A percentile compares a stretch with the other conserved stretches of the same genome.
phyloP scores from a whole-genome alignment of 2,888 invertebrate species.

The Lasioglossum zephyrum region DNA sequence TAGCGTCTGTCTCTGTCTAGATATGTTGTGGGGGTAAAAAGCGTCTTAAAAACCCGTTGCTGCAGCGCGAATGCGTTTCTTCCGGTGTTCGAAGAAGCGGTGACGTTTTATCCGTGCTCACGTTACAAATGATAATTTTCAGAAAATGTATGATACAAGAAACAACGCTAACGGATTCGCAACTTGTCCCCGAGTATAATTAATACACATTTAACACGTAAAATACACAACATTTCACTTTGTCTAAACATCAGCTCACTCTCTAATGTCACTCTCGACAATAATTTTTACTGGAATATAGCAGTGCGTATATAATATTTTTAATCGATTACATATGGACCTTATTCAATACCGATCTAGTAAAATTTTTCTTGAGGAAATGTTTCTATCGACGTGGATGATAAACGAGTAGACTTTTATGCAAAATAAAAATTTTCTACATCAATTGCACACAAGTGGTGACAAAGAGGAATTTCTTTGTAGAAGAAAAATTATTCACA shows the following conservation, averaged over 20 bases:
- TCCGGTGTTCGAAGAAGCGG: background rate
- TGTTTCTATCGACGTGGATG: too few relatives aligned
- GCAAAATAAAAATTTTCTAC: too few relatives aligned
- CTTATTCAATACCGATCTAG: background rate
- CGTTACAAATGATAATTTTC: background rate
- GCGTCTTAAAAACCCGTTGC: background rate
- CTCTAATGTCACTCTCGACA: background rate
- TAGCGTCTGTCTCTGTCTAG: background rate
- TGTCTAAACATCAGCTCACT: background rate
- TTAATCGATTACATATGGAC: background rate
- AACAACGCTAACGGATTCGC: background rate
- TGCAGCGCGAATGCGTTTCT: background rate
- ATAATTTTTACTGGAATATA: background rate
- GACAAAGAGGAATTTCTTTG: too few relatives aligned
- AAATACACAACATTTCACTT: background rate
- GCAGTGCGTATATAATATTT: background rate
- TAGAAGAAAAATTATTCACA: too few relatives aligned
- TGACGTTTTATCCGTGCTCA: background rate
- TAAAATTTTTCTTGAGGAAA: background rate
- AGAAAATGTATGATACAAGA: background rate
- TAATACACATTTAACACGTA: background rate
- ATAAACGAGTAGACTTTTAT: too few relatives aligned
- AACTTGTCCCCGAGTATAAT: background rate
- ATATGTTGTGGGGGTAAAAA: background rate
- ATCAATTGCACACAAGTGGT: too few relatives aligned